Percentiles rank a stretch among this genome's conserved stretches.
These are phyloP conservation scores for Channa striata DNA, from an alignment of 2,797 vertebrate species.

Conservation along the genomic window DNA sequence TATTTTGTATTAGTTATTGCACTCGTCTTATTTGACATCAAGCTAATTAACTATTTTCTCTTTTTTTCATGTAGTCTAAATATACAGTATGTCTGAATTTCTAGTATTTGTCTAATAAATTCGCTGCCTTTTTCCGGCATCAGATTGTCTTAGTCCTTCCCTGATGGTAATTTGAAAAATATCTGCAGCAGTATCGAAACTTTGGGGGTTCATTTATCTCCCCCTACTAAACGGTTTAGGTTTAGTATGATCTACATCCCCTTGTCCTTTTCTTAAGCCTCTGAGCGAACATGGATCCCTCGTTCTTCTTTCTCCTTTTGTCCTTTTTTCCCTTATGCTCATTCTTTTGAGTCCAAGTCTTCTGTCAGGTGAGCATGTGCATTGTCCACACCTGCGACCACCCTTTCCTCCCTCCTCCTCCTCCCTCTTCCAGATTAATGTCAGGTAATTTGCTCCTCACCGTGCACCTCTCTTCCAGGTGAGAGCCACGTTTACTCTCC, in stretches of 20 bases:
- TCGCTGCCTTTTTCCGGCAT: background rate
- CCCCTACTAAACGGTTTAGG: background rate
- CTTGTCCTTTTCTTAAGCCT: background rate
- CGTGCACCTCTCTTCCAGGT: constrained; percentile 47
- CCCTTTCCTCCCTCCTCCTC: constrained; percentile 5
- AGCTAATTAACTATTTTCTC: background rate
- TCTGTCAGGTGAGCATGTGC: constrained; percentile 58
- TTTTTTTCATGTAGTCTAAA: background rate
- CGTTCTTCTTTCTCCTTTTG: constrained; percentile 18
- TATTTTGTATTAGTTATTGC: background rate
- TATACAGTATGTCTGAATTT: no score
- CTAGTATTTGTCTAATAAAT: background rate
- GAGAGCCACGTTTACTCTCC: constrained; percentile 40
- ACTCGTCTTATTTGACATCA: background rate
- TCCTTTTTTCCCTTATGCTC: constrained; percentile 12
- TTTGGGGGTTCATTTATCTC: background rate
- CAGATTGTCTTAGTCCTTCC: background rate
- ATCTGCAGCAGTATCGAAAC: background rate
- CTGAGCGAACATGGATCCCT: constrained; percentile 21
- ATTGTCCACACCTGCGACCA: constrained; percentile 63
- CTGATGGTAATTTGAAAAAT: background rate
- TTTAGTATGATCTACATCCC: background rate
- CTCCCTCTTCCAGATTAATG: constrained; percentile 67
- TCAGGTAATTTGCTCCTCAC: constrained; percentile 65
- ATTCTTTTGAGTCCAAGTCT: constrained; percentile 23